Percentiles rank a stretch among this genome's conserved stretches.
phyloP scores from a whole-genome alignment of 2,888 invertebrate species.

The Pammene aurita region DNA sequence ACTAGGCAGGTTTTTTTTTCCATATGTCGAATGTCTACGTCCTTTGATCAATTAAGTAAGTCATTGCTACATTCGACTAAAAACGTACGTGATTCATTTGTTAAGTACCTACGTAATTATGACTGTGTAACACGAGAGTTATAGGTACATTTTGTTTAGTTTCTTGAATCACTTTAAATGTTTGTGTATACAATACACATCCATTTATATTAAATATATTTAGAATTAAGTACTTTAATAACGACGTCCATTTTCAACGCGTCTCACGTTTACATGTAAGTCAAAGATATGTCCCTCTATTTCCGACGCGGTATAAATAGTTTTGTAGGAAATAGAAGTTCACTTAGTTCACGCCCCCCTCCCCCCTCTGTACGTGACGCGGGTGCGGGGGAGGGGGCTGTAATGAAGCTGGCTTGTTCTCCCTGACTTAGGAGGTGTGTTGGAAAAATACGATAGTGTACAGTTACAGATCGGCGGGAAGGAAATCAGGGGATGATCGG shows the following conservation, averaged over 20 bases:
- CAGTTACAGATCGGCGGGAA: slow-evolving; percentile 16
- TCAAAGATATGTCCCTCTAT: slow-evolving; percentile 36
- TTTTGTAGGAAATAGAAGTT: slow-evolving; percentile 42
- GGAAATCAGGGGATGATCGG: slow-evolving; percentile 20
- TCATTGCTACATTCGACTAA: too few species aligned
- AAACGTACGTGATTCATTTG: too few species aligned
- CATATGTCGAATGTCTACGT: too few species aligned
- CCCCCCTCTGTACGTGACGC: slow-evolving; percentile 33
- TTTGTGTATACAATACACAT: too few species aligned
- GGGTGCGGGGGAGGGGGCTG: slow-evolving; percentile 16
- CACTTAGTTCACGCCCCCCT: slow-evolving; percentile 39
- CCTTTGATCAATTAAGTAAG: too few species aligned
- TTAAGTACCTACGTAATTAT: too few species aligned
- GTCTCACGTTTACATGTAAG: slow-evolving; percentile 3
- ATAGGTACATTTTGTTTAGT: too few species aligned
- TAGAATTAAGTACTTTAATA: background rate
- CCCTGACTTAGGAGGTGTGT: slow-evolving; percentile 36
- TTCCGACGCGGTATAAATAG: slow-evolving; percentile 41
- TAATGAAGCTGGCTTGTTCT: slow-evolving; percentile 41
- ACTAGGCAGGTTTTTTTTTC: too few species aligned
- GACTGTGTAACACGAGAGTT: too few species aligned
- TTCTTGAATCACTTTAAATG: too few species aligned
- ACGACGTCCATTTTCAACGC: slow-evolving; percentile 7
- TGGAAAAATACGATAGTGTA: slow-evolving; percentile 41
- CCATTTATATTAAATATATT: too few species aligned